Evolutionary conservation across 2,888 invertebrate genomes (phyloP).

Genomic region (Arge pagana): DNA sequence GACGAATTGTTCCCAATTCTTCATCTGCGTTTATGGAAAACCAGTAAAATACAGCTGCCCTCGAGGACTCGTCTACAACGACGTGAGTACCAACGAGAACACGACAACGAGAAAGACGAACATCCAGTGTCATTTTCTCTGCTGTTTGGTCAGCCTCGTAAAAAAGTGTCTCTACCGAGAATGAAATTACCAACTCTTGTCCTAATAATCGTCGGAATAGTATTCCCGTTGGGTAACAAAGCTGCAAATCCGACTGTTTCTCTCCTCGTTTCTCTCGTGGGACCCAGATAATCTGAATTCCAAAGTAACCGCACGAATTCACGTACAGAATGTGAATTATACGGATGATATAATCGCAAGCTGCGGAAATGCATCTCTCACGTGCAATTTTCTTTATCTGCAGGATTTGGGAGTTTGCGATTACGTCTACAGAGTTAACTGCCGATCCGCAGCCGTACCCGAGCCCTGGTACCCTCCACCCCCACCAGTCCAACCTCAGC

Average conservation of each 20-base stretch:
- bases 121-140: constrained; percentile 23
- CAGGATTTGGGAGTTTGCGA: constrained; percentile 70
- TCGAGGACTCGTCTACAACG: constrained; percentile 65
- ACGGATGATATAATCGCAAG: no score
- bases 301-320: no score
- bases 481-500: constrained; percentile 28
- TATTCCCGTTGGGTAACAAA: no score
- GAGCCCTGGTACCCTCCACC: constrained; percentile 36
- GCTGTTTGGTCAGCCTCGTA: constrained; percentile 31
- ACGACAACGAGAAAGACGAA: no score
- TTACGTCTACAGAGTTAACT: constrained; percentile 66
- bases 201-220: no score
- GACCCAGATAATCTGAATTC: no score
- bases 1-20: constrained; percentile 69
- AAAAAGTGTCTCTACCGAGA: constrained; percentile 1
- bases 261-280: no score
- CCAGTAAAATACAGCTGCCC: constrained; percentile 70
- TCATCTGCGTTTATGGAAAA: constrained; percentile 65
- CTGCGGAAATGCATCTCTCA: no score
- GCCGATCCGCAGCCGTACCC: constrained; percentile 55
- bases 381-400: constrained; percentile 42
- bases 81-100: constrained; percentile 57
- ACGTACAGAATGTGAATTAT: no score
- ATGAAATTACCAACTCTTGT: no score
- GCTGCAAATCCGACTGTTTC: no score